Percentiles rank a stretch among this genome's conserved stretches.
These are phyloP conservation scores for Dendrocincla fuliginosa DNA, from an alignment of 2,797 vertebrate genomes.

Conservation along the genomic window DNA sequence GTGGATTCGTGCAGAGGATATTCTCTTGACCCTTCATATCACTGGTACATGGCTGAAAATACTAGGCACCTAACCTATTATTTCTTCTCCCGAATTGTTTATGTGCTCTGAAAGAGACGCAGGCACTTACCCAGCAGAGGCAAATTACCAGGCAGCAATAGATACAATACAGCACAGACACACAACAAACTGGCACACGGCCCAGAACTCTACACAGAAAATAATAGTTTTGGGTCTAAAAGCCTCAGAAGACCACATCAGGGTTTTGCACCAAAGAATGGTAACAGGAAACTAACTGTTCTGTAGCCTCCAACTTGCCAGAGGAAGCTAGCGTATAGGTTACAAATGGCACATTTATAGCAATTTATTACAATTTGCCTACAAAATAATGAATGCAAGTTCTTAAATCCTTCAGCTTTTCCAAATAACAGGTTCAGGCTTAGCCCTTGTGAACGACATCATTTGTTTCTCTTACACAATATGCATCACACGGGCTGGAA, in stretches of 20 bases:
- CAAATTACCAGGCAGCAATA: background rate
- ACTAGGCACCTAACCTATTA: background rate
- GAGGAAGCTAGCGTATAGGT: background rate
- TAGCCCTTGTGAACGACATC: background rate
- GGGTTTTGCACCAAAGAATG: background rate
- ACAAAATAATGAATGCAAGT: background rate
- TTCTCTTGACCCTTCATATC: background rate
- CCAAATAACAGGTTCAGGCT: background rate
- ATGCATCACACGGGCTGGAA: background rate
- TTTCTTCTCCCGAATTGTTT: background rate
- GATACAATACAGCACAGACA: background rate
- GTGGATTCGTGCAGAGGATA: background rate
- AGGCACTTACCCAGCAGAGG: background rate
- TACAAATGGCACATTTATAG: background rate
- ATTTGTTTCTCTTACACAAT: background rate
- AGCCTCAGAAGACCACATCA: background rate
- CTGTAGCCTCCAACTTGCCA: background rate
- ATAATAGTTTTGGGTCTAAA: background rate
- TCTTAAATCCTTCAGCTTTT: background rate
- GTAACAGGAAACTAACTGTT: background rate
- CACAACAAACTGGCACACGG: background rate
- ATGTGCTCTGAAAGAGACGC: background rate
- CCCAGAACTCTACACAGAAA: background rate
- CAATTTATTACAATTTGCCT: background rate
- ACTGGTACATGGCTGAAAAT: background rate